phyloP scores from a whole-genome alignment of 2,113 vertebrate genomes.

The Ceuthmochares aereus region DNA sequence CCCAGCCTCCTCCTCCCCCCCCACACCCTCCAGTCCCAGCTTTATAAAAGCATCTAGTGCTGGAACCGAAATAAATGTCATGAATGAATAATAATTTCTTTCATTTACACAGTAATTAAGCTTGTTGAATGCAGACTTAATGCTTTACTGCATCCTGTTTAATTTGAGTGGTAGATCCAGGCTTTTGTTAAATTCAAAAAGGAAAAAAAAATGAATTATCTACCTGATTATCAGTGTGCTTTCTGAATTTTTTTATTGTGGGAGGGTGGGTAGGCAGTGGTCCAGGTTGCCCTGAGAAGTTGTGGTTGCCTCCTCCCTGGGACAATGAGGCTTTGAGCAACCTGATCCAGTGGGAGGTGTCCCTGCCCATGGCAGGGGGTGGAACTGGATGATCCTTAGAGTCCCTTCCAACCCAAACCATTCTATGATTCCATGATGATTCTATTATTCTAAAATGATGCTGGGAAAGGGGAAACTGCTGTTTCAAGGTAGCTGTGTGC shows the following conservation, averaged over 20 bases:
- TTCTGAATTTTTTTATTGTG: background rate
- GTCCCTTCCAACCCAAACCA: no score
- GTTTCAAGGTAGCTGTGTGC: background rate
- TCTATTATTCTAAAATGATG: background rate
- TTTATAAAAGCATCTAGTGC: slow-evolving; percentile 66
- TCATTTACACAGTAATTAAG: slow-evolving; percentile 81
- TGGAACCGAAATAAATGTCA: slow-evolving; percentile 77
- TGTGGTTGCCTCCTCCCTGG: no score
- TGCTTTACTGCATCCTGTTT: slow-evolving; percentile 68
- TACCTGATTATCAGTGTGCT: slow-evolving; percentile 32
- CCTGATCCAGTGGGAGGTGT: no score
- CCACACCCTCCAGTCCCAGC: background rate
- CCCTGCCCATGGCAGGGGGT: no score
- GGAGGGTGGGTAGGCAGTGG: no score
- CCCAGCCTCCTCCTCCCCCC: slow-evolving; percentile 35
- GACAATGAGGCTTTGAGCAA: no score
- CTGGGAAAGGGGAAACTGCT: background rate
- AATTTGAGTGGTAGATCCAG: slow-evolving; percentile 68
- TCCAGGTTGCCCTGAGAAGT: no score
- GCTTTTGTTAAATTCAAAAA: slow-evolving; percentile 66
- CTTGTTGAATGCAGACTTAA: slow-evolving; percentile 74
- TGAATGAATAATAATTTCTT: slow-evolving; percentile 82
- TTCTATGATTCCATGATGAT: background rate
- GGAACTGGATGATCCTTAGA: no score
- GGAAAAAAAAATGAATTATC: slow-evolving; percentile 47